phyloP scores from a whole-genome alignment of 2,888 invertebrate species.

The Volucella inflata region DNA sequence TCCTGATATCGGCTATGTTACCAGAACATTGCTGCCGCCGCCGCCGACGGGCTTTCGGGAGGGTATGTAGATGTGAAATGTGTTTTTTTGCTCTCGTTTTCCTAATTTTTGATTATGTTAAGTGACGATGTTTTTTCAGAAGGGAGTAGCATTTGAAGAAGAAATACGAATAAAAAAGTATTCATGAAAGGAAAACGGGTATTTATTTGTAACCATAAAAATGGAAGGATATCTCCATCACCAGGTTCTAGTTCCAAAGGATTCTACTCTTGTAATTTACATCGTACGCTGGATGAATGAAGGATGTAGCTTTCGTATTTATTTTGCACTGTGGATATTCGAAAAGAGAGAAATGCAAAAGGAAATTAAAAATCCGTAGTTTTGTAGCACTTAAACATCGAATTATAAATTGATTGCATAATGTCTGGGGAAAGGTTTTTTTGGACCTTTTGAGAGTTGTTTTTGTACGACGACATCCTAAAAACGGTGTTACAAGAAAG shows the following conservation, averaged over 20 bases:
- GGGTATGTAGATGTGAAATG: conserved; percentile 70
- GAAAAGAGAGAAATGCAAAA: too few species aligned
- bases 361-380: too few species aligned
- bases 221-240: conserved; percentile 69
- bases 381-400: too few species aligned
- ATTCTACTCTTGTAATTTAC: conserved; percentile 55
- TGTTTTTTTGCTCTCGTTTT: conserved; percentile 62
- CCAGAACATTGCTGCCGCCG: not conserved
- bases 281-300: conserved; percentile 34
- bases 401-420: too few species aligned
- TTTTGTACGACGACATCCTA: too few species aligned
- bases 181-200: conserved; percentile 16
- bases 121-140: conserved; percentile 57
- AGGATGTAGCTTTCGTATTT: conserved; percentile 22
- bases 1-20: conserved; percentile 34
- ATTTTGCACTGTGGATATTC: conserved; percentile 29
- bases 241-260: conserved; percentile 56
- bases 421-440: too few species aligned
- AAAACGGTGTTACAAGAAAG: too few species aligned
- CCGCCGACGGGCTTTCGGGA: conserved; percentile 24
- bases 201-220: conserved; percentile 24
- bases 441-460: too few species aligned
- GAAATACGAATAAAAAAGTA: conserved; percentile 13
- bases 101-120: conserved; percentile 75
- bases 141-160: not conserved